phyloP scores from a whole-genome alignment of 2,113 vertebrate genomes.

The Carassius carassius region DNA sequence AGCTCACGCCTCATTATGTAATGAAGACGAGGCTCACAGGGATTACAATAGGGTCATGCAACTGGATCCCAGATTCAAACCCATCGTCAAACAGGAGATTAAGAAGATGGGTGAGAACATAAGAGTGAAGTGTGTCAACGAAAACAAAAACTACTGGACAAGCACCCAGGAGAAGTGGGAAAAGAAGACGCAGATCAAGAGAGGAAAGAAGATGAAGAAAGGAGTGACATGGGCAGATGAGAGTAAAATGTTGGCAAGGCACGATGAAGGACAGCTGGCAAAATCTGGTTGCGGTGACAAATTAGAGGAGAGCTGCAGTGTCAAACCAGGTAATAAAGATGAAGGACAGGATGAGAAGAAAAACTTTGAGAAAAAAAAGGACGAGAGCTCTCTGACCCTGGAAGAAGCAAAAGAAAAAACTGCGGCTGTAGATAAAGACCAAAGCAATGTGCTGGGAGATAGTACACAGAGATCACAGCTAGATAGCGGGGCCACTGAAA shows the following conservation, averaged over 20 bases:
- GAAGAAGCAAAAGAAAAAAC: conserved; percentile 47
- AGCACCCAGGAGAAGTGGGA: conserved; percentile 67
- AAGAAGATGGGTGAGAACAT: conserved; percentile 76
- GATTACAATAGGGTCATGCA: conserved; percentile 74
- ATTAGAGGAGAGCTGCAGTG: conserved; percentile 33
- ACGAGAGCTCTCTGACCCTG: conserved; percentile 13
- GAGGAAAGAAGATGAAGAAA: conserved; percentile 42
- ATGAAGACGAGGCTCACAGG: conserved; percentile 71
- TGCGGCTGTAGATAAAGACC: conserved; percentile 51
- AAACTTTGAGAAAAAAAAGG: conserved; percentile 48
- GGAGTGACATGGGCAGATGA: conserved; percentile 46
- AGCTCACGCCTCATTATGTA: conserved; percentile 78
- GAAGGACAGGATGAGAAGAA: conserved; percentile 42
- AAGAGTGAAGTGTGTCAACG: conserved; percentile 66
- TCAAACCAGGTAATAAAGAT: conserved; percentile 47
- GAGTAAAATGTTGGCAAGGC: background rate
- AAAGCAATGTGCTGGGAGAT: conserved; percentile 55
- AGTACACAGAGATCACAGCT: conserved; percentile 54
- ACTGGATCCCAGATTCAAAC: conserved; percentile 75
- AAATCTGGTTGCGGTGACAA: conserved; percentile 29
- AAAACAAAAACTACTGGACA: conserved; percentile 80
- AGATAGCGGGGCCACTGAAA: conserved; percentile 59
- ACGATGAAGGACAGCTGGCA: conserved; percentile 4
- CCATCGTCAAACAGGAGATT: conserved; percentile 74
- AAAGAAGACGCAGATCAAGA: conserved; percentile 50